Percentiles rank a stretch among this genome's conserved stretches.
Conservation (phyloP, 2,888 invertebrate species). For the Nemotelus nigrinus region DNA sequence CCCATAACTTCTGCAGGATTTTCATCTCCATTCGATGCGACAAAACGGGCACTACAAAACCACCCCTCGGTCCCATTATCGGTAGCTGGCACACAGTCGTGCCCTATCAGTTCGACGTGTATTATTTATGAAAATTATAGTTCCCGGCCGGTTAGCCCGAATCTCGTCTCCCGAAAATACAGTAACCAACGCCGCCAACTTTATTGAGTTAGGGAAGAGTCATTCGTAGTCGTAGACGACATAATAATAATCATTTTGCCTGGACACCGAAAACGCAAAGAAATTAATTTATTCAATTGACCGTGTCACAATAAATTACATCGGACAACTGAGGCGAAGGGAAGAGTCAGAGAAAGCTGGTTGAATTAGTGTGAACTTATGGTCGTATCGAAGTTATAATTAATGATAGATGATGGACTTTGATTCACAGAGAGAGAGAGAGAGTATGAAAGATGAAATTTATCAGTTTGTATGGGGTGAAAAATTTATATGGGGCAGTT, state of each 20-base stretch:
- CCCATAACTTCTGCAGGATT: conserved; percentile 37
- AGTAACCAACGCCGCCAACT: no score
- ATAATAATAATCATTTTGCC: conserved; percentile 25
- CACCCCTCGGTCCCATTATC: not conserved
- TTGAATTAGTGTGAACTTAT: conserved; percentile 38
- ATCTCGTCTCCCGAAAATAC: no score
- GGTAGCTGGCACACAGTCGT: not conserved
- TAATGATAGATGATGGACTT: conserved; percentile 7
- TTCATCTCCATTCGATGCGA: conserved; percentile 3
- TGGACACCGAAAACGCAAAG: conserved; percentile 13
- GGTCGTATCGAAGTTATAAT: conserved; percentile 13
- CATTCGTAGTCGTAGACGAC: not conserved
- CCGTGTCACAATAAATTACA: conserved; percentile 38
- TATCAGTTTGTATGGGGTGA: no score
- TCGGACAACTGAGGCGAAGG: not conserved
- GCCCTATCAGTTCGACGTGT: not conserved
- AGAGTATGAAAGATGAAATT: no score
- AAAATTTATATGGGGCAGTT: no score
- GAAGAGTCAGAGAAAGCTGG: not conserved
- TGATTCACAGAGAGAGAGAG: not conserved
- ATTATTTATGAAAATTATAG: conserved; percentile 35
- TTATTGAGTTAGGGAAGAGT: not conserved
- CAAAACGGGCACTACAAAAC: not conserved
- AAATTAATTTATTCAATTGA: conserved; percentile 42
- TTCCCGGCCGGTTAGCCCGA: not conserved